Evolutionary conservation across 2,797 vertebrate species (phyloP), one percentile per base, ranked within the genome.

Genomic region (Gobionotothen gibberifrons): DNA sequence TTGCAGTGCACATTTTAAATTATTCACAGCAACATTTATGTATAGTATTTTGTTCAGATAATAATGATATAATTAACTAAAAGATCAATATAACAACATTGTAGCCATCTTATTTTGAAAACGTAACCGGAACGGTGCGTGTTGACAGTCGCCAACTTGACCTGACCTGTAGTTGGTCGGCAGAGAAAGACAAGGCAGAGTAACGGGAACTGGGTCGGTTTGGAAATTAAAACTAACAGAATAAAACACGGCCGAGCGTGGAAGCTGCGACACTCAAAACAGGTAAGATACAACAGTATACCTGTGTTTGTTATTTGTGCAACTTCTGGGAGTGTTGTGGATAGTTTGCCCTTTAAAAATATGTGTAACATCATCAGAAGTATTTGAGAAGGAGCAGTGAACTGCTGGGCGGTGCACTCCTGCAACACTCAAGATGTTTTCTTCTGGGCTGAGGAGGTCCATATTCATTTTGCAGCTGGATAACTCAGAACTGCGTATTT

Each of bases 191-290:
- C 29, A 19, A 48, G 75, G 36, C 63, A 62, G 71, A 81, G 59
- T 90, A 92, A 91, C 90, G 87, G 89, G 78, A 89, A 51, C 74
- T 16, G 54, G n/a, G 48, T 52, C 54, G 47, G 60, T 46, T 49
- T 73, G 75, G 85, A 78, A 72, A 85, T 79, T 65, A 57, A 74
- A 78, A 67, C 39, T 39, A 63, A 71, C 64, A 11, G 36, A 47
- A 57, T n/a, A 12, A 83, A 74, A 68, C 19, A 8, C 11, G 3
- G 3, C 11, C 1, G 1, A 48, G 32, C 39, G 32, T 2, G 36
- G 17, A 46, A 15, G 49, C 11, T 12, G 44, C 9, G 2, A 29
- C 26, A 1, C 9, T 17, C 14, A 1, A 60, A 74, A 42, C 32
- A 68, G 87, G 90, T 92, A 69, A 72, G 4, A 36, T 1, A 11